phyloP scores from a whole-genome alignment of 2,888 invertebrate genomes.

The Pasiphila rectangulata region DNA sequence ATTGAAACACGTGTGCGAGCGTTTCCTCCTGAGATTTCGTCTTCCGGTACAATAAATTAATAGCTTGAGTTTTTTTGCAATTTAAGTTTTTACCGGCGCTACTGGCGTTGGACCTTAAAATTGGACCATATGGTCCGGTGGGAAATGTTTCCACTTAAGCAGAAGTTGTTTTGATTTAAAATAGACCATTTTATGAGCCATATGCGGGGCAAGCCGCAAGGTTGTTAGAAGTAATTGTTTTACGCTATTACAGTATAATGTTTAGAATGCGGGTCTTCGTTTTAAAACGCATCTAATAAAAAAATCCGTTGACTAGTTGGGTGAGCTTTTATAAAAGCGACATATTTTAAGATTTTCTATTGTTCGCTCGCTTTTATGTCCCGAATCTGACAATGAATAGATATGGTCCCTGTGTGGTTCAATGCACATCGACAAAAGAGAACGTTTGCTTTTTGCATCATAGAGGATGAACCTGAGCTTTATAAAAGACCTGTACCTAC shows the following conservation, averaged over 20 bases:
- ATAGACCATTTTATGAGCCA: conserved; percentile 65
- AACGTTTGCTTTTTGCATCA: conserved; percentile 73
- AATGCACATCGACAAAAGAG: conserved; percentile 69
- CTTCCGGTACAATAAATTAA: conserved; percentile 79
- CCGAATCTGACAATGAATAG: conserved; percentile 68
- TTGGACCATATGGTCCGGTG: conserved; percentile 62
- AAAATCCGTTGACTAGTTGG: conserved; percentile 45
- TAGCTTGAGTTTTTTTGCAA: conserved; percentile 63
- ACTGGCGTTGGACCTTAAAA: conserved; percentile 49
- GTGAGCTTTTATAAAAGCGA: conserved; percentile 51
- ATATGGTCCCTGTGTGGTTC: conserved; percentile 70
- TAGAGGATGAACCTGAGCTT: conserved; percentile 62
- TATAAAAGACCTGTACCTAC: conserved; percentile 71
- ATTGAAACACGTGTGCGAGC: conserved; percentile 78
- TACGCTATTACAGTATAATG: conserved; percentile 56
- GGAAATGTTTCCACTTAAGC: conserved; percentile 56
- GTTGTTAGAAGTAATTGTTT: conserved; percentile 74
- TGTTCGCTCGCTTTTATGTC: conserved; percentile 68
- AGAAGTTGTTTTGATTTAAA: conserved; percentile 54
- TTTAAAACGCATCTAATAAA: conserved; percentile 46
- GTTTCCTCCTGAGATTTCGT: conserved; percentile 78
- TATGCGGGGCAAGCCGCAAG: conserved; percentile 73
- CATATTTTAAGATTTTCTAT: conserved; percentile 67
- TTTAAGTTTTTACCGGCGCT: conserved; percentile 62
- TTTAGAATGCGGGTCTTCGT: conserved; percentile 64